Base-by-base conservation (phyloP, 1,140 invertebrate genomes). In the Drosophila lini region DNA sequence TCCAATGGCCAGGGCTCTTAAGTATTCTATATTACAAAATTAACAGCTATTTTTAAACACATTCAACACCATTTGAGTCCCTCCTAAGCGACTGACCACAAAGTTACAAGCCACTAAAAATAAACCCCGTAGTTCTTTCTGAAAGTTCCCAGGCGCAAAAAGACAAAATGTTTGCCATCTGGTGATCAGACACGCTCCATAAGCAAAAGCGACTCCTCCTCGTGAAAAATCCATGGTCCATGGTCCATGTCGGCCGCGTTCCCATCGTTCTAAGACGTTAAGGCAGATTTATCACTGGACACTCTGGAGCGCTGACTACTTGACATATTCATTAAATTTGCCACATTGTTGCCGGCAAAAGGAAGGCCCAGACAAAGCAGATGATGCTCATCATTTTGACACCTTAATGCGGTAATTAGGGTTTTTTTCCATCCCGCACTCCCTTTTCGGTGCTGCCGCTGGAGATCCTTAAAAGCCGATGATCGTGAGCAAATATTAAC, bases 341-440 rank as follows among this genome's bases (percentile, higher is more conserved):
- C 83, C 84, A 86, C 83, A 86, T 86, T 86, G 84, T 86, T 86
- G 82, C 67, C 56, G 55, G 44, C 58, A 53, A 53, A 59, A 53
- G 48, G 47, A 68, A 65, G 22, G 42, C 57, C 55, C 56, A 74
- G 64, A 77, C 75, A 78, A 78, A 80, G 82, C 64, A 58, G 65
- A 48, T 48, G 82, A 82, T 88, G 81, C 74, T 63, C 80, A 90
- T 89, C 82, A 84, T 90, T 91, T 91, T 90, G 88, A 91, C 88
- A 91, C 83, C 80, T 91, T 91, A 91, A 91, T 91, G 83, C 88
- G 74, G 88, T 91, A 91, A 91, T 91, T 91, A 91, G 88, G 88
- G 88, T 84, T 19, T 19, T 19, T 19, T 19, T 19, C n/a, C n/a
- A n/a, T n/a, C 10, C 41, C 15, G 34, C 32, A 44, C 40, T 69